phyloP scores from a whole-genome alignment of 2,797 vertebrate species.

The Falco columbarius region DNA sequence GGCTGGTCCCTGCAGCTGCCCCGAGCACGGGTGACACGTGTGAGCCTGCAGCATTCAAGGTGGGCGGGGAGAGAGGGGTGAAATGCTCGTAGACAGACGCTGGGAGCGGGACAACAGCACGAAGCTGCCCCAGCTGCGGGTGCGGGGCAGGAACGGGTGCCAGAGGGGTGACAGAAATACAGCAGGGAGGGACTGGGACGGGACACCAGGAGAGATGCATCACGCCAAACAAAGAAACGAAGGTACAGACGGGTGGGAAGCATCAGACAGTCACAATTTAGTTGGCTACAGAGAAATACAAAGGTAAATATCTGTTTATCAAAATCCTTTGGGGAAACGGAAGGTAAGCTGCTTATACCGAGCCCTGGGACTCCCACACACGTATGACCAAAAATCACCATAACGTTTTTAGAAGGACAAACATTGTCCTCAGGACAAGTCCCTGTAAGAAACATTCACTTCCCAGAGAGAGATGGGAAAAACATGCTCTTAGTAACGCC shows the following conservation, averaged over 20 bases:
- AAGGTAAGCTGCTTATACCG: not conserved
- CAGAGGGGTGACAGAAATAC: not conserved
- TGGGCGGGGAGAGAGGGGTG: not conserved
- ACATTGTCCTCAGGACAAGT: not conserved
- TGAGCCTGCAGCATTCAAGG: fast-evolving
- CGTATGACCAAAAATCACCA: not conserved
- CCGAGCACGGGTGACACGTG: fast-evolving
- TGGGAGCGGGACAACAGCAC: not conserved
- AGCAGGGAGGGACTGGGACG: fast-evolving
- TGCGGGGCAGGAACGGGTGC: not conserved
- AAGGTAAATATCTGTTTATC: not conserved
- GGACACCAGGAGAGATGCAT: not conserved
- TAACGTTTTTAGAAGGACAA: not conserved
- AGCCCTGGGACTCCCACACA: not conserved
- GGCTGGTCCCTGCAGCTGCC: not conserved
- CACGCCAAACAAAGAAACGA: not conserved
- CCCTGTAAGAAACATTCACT: not conserved
- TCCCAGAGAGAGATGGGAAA: not conserved
- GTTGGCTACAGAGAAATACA: not conserved
- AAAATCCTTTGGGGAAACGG: not conserved
- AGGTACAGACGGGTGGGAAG: not conserved
- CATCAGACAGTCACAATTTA: not conserved
- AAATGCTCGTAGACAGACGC: not conserved
- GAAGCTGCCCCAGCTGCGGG: not conserved
- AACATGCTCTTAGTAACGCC: not conserved